Percentiles rank a stretch among this genome's conserved stretches.
These are phyloP conservation scores for Ochlodes sylvanus DNA, from an alignment of 2,888 invertebrate species.

Conservation along the genomic window DNA sequence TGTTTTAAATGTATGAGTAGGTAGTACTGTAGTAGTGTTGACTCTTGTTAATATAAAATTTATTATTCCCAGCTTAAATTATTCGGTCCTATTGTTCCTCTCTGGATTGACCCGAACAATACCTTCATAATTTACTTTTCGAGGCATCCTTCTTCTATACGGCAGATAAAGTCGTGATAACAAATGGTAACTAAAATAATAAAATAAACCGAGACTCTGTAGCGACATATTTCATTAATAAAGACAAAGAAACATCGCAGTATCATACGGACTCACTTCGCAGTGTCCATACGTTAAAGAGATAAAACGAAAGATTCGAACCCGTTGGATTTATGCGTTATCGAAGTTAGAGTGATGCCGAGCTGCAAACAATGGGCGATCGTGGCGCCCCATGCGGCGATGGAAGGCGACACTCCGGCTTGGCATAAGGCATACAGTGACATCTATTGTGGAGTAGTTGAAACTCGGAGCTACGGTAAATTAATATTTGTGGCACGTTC, in stretches of 20 bases:
- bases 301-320: conserved; percentile 83
- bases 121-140: conserved; percentile 82
- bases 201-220: conserved; percentile 74
- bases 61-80: conserved; percentile 75
- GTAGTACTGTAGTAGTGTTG: conserved; percentile 23
- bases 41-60: conserved; percentile 74
- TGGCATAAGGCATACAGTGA: conserved; percentile 57
- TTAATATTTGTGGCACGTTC: conserved; percentile 30
- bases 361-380: conserved; percentile 76
- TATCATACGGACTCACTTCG: conserved; percentile 83
- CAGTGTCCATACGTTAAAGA: conserved; percentile 84
- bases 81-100: conserved; percentile 78
- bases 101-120: conserved; percentile 78
- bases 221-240: conserved; percentile 85
- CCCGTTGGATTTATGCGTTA: conserved; percentile 82
- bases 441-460: conserved; percentile 76
- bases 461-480: conserved; percentile 47
- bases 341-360: conserved; percentile 77
- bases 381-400: conserved; percentile 84
- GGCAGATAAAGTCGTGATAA: conserved; percentile 84
- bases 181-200: conserved; percentile 85
- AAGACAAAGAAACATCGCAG: conserved; percentile 78
- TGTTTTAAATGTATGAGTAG: conserved; percentile 21
- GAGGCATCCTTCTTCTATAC: conserved; percentile 76
- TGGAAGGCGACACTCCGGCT: conserved; percentile 43